phyloP scores from a whole-genome alignment of 1,140 invertebrate genomes.

The Lepidurus arcticus region DNA sequence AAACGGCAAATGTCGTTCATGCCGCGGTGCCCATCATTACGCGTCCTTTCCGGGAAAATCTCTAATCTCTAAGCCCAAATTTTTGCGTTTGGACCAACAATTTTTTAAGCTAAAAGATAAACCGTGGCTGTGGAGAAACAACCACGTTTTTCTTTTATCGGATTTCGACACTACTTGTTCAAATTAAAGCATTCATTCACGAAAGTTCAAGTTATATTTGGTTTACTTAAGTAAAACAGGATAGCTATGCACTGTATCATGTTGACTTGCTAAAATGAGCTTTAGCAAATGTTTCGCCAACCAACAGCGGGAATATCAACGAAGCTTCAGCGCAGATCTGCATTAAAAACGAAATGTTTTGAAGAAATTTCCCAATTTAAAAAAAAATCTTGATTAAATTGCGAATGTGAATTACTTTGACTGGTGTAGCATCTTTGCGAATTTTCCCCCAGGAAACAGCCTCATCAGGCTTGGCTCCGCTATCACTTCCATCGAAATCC shows the following conservation, averaged over 20 bases:
- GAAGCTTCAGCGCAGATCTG: slow-evolving; percentile 91
- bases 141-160: no score
- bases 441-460: slow-evolving; percentile 99
- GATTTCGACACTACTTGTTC: no score
- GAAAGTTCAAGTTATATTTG: background rate
- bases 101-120: no score
- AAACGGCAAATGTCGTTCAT: no score
- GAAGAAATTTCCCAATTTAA: slow-evolving; percentile 35
- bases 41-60: no score
- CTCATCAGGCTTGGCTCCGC: slow-evolving; percentile 95
- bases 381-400: background rate
- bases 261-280: slow-evolving; percentile 36
- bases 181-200: background rate
- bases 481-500: slow-evolving; percentile 98
- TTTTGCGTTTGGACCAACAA: no score
- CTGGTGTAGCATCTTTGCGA: slow-evolving; percentile 73
- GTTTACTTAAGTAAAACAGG: background rate
- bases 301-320: slow-evolving; percentile 87
- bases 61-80: no score
- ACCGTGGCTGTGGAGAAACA: no score
- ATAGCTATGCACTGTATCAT: background rate
- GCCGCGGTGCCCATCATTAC: no score
- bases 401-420: slow-evolving; percentile 60
- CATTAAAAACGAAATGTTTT: slow-evolving; percentile 37
- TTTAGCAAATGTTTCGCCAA: slow-evolving; percentile 91